A percentile compares a stretch with the other conserved stretches of the same genome.
Conservation (phyloP, 2,797 vertebrate genomes). For the Columba guinea region DNA sequence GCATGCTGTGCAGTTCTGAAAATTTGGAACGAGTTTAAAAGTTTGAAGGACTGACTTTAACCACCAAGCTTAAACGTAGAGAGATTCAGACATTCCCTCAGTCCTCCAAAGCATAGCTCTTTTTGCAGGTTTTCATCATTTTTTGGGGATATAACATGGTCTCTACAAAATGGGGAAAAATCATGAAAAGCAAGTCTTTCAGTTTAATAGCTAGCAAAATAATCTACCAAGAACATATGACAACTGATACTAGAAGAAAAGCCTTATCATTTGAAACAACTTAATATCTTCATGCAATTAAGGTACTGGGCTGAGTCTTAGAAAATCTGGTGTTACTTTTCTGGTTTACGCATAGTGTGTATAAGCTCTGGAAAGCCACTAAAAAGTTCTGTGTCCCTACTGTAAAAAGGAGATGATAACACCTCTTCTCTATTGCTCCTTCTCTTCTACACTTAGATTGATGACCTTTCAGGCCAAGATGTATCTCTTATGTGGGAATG, state of each 20-base stretch:
- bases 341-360: not conserved
- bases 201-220: not conserved
- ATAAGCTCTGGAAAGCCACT: not conserved
- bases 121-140: not conserved
- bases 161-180: not conserved
- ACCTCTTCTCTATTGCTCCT: not conserved
- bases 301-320: not conserved
- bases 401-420: not conserved
- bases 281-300: not conserved
- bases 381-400: not conserved
- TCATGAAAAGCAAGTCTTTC: not conserved
- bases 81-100: not conserved
- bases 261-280: not conserved
- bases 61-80: not conserved
- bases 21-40: constrained; percentile 42
- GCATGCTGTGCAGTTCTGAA: constrained; percentile 55
- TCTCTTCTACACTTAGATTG: not conserved
- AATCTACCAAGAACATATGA: not conserved
- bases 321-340: not conserved
- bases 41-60: constrained; percentile 37
- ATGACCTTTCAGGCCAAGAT: not conserved
- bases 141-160: not conserved
- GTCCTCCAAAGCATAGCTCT: not conserved
- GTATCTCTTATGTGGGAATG: not conserved
- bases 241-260: not conserved